phyloP scores from a whole-genome alignment of 2,888 invertebrate genomes.

The Vesta saturnalis region DNA sequence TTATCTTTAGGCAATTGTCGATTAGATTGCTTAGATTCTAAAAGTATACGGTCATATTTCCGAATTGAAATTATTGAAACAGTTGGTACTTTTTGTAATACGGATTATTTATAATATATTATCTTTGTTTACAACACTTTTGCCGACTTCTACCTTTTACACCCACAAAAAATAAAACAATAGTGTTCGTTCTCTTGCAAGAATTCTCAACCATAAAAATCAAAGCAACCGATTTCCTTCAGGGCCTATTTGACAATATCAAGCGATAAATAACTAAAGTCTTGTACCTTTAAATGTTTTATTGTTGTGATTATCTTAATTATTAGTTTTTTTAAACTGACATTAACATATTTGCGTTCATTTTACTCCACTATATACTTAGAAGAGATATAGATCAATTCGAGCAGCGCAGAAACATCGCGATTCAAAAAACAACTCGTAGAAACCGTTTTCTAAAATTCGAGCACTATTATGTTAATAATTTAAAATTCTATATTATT shows the following conservation, averaged over 20 bases:
- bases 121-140: slow-evolving; percentile 28
- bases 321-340: slow-evolving; percentile 55
- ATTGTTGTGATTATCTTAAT: slow-evolving; percentile 60
- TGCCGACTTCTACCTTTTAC: slow-evolving; percentile 33
- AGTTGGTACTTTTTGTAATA: not conserved
- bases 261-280: slow-evolving; percentile 56
- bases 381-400: slow-evolving; percentile 37
- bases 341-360: slow-evolving; percentile 57
- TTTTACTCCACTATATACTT: slow-evolving; percentile 46
- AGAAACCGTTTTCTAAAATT: not conserved
- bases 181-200: slow-evolving; percentile 26
- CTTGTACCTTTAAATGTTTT: slow-evolving; percentile 54
- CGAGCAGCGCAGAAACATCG: slow-evolving; percentile 26
- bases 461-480: slow-evolving; percentile 4
- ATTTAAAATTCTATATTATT: slow-evolving; percentile 20
- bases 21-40: slow-evolving; percentile 2
- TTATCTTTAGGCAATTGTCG: slow-evolving; percentile 16
- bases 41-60: not conserved
- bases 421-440: slow-evolving; percentile 17
- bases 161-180: slow-evolving; percentile 39
- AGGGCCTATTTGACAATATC: slow-evolving; percentile 57
- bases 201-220: slow-evolving; percentile 33
- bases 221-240: slow-evolving; percentile 51
- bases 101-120: slow-evolving; percentile 24
- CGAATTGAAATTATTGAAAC: slow-evolving; percentile 1